Conservation (phyloP, 2,113 vertebrate genomes). For the Myocastor coypus region DNA sequence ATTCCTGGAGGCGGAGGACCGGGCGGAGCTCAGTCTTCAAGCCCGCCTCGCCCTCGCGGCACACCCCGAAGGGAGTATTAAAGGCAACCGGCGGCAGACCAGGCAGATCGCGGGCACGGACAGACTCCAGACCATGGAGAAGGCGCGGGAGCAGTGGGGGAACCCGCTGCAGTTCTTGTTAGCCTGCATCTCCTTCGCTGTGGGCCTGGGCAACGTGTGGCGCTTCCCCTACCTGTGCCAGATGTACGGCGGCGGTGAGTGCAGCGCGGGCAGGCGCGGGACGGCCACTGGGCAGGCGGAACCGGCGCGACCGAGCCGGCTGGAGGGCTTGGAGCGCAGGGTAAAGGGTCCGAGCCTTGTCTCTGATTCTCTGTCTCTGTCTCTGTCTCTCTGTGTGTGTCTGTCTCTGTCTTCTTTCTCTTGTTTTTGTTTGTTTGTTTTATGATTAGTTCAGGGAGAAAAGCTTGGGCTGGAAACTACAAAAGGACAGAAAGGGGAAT, state of each 20-base stretch:
- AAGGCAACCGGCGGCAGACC: background rate
- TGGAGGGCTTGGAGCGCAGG: background rate
- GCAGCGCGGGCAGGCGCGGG: background rate
- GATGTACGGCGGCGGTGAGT: conserved; percentile 97
- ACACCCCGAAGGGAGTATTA: background rate
- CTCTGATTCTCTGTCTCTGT: background rate
- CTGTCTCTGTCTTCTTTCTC: no score
- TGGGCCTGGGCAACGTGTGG: conserved; percentile 98
- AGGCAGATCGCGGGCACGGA: no score
- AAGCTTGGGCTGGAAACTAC: background rate
- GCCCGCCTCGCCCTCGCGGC: background rate
- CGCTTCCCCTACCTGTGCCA: conserved; percentile 98
- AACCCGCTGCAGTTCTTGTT: conserved; percentile 93
- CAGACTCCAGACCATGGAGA: conserved; percentile 82
- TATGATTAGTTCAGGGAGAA: background rate
- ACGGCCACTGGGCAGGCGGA: no score
- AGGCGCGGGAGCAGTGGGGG: conserved; percentile 91
- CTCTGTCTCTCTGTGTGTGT: no score
- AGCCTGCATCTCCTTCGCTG: conserved; percentile 95
- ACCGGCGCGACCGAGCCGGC: background rate
- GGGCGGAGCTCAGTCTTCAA: background rate
- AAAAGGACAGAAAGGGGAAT: background rate
- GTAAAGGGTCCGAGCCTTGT: background rate
- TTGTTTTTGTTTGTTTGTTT: background rate
- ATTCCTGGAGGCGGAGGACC: conserved; percentile 73